Evolutionary conservation across 2,113 vertebrate species (phyloP), one percentile per base, ranked within the genome.

Genomic region (Apaloderma vittatum): DNA sequence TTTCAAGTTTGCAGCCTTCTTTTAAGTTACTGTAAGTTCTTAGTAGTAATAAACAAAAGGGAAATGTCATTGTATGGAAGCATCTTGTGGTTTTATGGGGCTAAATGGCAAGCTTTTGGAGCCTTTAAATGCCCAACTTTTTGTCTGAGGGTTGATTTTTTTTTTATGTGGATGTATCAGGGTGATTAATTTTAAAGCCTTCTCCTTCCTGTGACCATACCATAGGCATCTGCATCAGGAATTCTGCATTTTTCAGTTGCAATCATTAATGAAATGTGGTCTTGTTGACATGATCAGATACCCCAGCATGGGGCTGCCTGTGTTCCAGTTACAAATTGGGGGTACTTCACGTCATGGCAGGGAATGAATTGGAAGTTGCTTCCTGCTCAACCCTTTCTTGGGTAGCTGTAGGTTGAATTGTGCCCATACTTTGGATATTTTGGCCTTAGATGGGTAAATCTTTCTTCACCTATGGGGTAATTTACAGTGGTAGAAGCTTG

Each of bases 191-290:
- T 74, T 84, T 48, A 48, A 75, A 89, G 51, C 34, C 3, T 20
- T 4, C 45, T 67, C 9, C 49, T 77, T 67, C 63, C 13, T 74
- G 22, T 77, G 36, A 29, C 51, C 6, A 0, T 86, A 29, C 29
- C 0, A 0, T 43, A 55, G 57, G 68, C 55, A 43, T 66, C 49
- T 45, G 0, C 7, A 29, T 59, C 48, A 81, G 57, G 34, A 89
- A 32, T 45, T 78, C 2, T n/a, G 37, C 3, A 0, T 76, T 88
- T 40, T 88, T 92, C 37, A 36, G 67, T 48, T 55, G 29, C n/a
- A 51, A 32, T 55, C 29, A 7, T 4, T 36, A 71, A 24, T 27
- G 36, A 52, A 86, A 30, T 0, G 0, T 9, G 2, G 21, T 51
- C 17, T 36, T 51, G 67, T 27, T 76, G 54, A n/a, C 4, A 0